Evolutionary conservation across 2,113 vertebrate species (phyloP), one percentile per base, ranked within the genome.

Genomic region (Corydoras maculifer): DNA sequence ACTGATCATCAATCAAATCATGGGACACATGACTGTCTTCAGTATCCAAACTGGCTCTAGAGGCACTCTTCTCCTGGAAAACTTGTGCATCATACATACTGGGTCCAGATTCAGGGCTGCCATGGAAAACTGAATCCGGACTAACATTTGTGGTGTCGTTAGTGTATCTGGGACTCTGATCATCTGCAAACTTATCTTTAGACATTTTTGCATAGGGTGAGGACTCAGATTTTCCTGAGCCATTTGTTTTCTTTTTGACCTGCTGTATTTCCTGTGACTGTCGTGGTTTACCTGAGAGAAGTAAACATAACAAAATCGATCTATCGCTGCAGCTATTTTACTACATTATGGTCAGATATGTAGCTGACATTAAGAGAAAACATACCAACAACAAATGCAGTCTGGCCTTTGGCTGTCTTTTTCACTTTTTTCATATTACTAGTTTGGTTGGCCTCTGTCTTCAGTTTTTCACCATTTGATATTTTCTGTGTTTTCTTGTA

Each of bases 381-480:
- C 82, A 70, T 29, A 81, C 82, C 82, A 14, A 81, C 80, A 61
- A 81, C 75, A 77, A 81, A 83, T 29, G 74, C 67, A 31, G 65
- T 68, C 29, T 67, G 78, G 25, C 48, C 57, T 65, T 81, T 81
- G 57, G 66, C 55, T 61, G 55, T 77, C 66, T 71, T 74, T 55
- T 70, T 79, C 5, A 15, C 48, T 25, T 67, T 71, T 25, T 66
- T 69, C 3, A 9, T 49, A 18, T 50, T 12, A n/a, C 31, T 74
- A 43, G 69, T 35, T 30, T 75, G 69, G 12, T 29, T 18, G 14
- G 69, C 50, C 55, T 65, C 72, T 58, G 51, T 58, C 65, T 74
- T 69, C 4, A 25, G 4, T 63, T 72, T 75, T 15, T 61, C 53
- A 32, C 5, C 65, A 48, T 51, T 63, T 48, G 4, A 43, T 13